phyloP scores from a whole-genome alignment of 2,888 invertebrate genomes.

The Phragmatobia fuliginosa region DNA sequence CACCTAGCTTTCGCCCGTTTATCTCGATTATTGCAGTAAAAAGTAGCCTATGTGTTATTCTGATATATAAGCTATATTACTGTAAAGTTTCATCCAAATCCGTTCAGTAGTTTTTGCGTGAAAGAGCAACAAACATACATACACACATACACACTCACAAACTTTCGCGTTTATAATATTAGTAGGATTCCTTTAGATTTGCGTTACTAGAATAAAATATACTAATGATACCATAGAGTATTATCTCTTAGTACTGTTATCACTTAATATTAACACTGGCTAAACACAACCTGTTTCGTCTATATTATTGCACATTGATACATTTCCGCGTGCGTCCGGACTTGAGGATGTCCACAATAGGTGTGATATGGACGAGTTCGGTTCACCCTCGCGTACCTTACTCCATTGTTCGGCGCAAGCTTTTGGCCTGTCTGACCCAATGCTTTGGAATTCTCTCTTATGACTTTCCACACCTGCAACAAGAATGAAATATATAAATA shows the following conservation, averaged over 20 bases:
- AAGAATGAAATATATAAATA: not conserved
- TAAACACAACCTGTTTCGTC: constrained; percentile 5
- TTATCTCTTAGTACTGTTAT: not conserved
- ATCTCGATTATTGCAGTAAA: no score
- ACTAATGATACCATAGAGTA: not conserved
- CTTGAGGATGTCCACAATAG: not conserved
- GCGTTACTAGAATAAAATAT: not conserved
- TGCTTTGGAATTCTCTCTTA: constrained; percentile 25
- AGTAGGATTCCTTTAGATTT: no score
- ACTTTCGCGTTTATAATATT: no score
- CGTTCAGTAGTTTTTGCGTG: no score
- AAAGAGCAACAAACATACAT: no score
- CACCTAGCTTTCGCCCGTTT: no score
- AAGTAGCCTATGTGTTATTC: no score
- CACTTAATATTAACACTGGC: constrained; percentile 4
- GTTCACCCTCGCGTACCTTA: not conserved
- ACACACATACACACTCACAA: no score
- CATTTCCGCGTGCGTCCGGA: not conserved
- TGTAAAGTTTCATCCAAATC: no score
- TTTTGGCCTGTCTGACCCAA: constrained; percentile 18
- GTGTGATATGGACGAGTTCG: not conserved
- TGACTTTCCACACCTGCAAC: constrained; percentile 53
- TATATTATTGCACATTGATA: constrained; percentile 8
- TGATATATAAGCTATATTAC: no score
- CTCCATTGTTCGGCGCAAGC: constrained; percentile 12